Evolutionary conservation across 2,888 invertebrate genomes (phyloP).

Genomic region (Cheilosia vernalis): DNA sequence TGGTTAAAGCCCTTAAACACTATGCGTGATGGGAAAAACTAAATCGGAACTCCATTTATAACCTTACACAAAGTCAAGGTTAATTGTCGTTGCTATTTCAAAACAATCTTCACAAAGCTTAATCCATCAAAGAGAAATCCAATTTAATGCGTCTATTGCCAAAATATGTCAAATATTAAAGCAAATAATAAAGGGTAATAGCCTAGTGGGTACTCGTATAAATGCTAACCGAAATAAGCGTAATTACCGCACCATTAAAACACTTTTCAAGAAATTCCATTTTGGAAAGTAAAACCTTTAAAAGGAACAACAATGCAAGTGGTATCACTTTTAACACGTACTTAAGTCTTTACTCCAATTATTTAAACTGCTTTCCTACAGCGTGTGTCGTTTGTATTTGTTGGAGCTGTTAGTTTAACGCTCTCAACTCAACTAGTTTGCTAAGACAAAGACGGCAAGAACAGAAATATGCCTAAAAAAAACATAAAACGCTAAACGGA

Average conservation of each 20-base stretch:
- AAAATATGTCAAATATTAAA: conserved; percentile 55
- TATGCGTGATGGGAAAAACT: too few relatives aligned
- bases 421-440: conserved; percentile 27
- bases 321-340: conserved; percentile 53
- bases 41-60: too few relatives aligned
- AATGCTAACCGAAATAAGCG: conserved; percentile 11
- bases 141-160: conserved; percentile 2
- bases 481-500: conserved; percentile 4
- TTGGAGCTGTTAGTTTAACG: conserved; percentile 39
- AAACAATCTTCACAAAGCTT: too few relatives aligned
- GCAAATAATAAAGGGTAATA: conserved; percentile 36
- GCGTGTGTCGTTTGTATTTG: conserved; percentile 47
- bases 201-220: background rate
- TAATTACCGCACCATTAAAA: conserved; percentile 38
- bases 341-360: conserved; percentile 57
- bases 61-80: too few relatives aligned
- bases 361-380: conserved; percentile 41
- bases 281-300: conserved; percentile 65
- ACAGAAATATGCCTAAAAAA: conserved; percentile 17
- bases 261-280: conserved; percentile 50
- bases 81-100: background rate
- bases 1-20: too few relatives aligned
- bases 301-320: conserved; percentile 16
- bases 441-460: conserved; percentile 11
- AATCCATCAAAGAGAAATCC: conserved; percentile 23